Percentiles rank a stretch among this genome's conserved stretches.
Conservation (phyloP, 2,888 invertebrate species). For the Phaonia tiefii region DNA sequence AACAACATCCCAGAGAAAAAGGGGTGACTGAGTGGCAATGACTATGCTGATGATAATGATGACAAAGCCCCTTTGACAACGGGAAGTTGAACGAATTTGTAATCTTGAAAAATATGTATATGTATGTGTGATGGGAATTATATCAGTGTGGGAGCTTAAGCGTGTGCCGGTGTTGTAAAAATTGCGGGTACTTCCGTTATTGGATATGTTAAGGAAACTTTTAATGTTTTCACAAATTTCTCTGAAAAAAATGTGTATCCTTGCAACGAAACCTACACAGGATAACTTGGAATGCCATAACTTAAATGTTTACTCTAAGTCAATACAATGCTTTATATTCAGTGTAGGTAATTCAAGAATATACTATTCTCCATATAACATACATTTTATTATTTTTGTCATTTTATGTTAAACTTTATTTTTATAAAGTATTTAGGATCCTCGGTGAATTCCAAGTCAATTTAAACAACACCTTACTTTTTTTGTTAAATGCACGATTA, state of each 20-base stretch:
- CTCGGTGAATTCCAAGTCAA: too few relatives aligned
- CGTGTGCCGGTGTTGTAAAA: background rate
- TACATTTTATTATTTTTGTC: too few relatives aligned
- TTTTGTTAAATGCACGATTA: too few relatives aligned
- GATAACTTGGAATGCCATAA: too few relatives aligned
- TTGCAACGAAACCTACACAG: too few relatives aligned
- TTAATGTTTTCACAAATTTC: slow-evolving; percentile 30
- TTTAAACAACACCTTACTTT: too few relatives aligned
- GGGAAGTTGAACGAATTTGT: slow-evolving; percentile 15
- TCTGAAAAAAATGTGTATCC: background rate
- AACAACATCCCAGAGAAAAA: background rate
- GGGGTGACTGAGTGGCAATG: slow-evolving; percentile 8
- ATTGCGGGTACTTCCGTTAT: slow-evolving; percentile 20
- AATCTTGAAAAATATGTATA: slow-evolving; percentile 14
- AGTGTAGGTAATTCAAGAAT: too few relatives aligned
- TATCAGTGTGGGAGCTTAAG: background rate
- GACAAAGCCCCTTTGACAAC: background rate
- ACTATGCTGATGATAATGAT: background rate
- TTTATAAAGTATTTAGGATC: too few relatives aligned
- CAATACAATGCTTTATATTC: too few relatives aligned
- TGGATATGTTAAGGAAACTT: slow-evolving; percentile 32
- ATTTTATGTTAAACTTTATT: too few relatives aligned
- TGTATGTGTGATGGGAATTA: slow-evolving; percentile 10
- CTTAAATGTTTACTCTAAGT: too few relatives aligned
- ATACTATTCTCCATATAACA: too few relatives aligned